Evolutionary conservation across 2,888 invertebrate species (phyloP).

Genomic region (Ferrisia virgata): DNA sequence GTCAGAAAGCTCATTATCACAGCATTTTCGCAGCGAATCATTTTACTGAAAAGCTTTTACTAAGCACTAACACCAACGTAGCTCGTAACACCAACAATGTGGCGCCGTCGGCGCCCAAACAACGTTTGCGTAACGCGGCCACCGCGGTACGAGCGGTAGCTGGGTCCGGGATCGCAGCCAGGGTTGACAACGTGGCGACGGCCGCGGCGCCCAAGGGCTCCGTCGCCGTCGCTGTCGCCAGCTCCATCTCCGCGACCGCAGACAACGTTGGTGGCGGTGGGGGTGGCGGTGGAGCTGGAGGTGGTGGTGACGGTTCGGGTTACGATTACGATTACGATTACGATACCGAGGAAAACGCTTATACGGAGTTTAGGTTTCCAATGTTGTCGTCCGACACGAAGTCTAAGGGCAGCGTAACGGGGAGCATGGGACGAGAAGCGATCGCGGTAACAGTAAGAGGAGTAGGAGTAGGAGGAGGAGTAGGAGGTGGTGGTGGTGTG

Average conservation of each 20-base stretch:
- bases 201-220: too few species aligned
- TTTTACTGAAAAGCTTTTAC: conserved; percentile 40
- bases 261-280: not conserved
- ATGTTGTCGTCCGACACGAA: not conserved
- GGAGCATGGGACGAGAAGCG: not conserved
- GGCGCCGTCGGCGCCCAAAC: not conserved
- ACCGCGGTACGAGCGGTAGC: not conserved
- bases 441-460: too few species aligned
- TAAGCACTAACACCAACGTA: not conserved
- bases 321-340: conserved; percentile 16
- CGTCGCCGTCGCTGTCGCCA: too few species aligned
- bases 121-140: not conserved
- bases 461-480: too few species aligned
- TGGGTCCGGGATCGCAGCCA: too few species aligned
- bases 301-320: not conserved
- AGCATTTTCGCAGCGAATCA: not conserved
- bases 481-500: not conserved
- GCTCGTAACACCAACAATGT: not conserved
- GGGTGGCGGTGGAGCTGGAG: not conserved
- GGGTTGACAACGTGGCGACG: too few species aligned
- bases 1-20: conserved; percentile 47
- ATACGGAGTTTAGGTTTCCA: conserved; percentile 25
- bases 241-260: too few species aligned
- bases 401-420: not conserved
- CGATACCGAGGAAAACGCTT: not conserved